Evolutionary conservation across 2,797 vertebrate species (phyloP).

Genomic region (Knipowitschia caucasica): DNA sequence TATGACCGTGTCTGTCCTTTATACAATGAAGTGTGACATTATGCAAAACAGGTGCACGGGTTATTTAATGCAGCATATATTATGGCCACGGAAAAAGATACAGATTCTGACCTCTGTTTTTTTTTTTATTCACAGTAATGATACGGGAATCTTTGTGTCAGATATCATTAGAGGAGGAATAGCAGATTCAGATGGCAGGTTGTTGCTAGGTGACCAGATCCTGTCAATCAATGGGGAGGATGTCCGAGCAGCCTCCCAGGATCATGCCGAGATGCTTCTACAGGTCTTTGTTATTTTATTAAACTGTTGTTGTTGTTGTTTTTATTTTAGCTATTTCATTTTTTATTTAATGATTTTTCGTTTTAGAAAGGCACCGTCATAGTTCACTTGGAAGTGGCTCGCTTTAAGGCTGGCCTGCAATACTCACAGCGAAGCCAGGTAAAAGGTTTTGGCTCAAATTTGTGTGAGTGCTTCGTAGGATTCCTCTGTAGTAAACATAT

Average conservation of each 20-base stretch:
- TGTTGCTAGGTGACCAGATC: constrained; percentile 94
- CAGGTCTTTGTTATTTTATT: constrained; percentile 72
- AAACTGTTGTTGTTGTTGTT: neutral
- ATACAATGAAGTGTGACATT: constrained; percentile 33
- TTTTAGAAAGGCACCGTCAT: constrained; percentile 82
- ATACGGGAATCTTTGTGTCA: constrained; percentile 93
- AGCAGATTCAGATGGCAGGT: constrained; percentile 83
- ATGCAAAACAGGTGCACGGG: constrained; percentile 24
- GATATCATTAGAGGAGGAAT: constrained; percentile 89
- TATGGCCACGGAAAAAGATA: constrained; percentile 10
- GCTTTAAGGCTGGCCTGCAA: constrained; percentile 85
- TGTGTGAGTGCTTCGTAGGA: neutral
- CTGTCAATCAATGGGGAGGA: constrained; percentile 89
- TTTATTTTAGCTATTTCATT: neutral
- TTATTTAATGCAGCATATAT: constrained; percentile 28
- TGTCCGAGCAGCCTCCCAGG: constrained; percentile 84
- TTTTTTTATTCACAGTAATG: constrained; percentile 75
- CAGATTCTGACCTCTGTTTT: constrained; percentile 52
- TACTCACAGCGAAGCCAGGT: constrained; percentile 88
- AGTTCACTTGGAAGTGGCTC: constrained; percentile 87
- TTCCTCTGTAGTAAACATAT: neutral
- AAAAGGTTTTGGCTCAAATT: constrained; percentile 17
- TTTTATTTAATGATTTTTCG: neutral
- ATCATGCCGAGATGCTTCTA: constrained; percentile 82
- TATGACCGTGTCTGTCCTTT: constrained; percentile 17